Conservation (phyloP, 2,113 vertebrate species). For the Dicrurus megarhynchus region DNA sequence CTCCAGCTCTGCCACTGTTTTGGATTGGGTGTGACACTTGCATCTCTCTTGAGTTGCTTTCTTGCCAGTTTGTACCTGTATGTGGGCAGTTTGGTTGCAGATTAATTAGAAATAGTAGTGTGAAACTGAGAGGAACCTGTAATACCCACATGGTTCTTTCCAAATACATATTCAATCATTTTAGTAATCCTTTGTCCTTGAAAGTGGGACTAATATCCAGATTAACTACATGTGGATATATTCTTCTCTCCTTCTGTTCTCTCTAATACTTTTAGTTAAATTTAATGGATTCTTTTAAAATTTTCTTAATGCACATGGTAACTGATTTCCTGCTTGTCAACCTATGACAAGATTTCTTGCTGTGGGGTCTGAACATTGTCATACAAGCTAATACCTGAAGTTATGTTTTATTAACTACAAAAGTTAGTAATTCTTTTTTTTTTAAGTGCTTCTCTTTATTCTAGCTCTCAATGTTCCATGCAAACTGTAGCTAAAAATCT, state of each 20-base stretch:
- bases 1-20: neutral
- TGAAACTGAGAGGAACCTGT: neutral
- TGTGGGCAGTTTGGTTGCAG: neutral
- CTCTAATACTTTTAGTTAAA: neutral
- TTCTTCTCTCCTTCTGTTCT: neutral
- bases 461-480: neutral
- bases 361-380: neutral
- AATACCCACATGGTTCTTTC: neutral
- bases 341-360: neutral
- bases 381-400: neutral
- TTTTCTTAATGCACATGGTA: neutral
- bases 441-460: neutral
- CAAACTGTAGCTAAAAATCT: constrained; percentile 17
- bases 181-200: neutral
- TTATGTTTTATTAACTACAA: neutral
- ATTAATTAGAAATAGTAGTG: neutral
- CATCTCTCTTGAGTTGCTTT: neutral
- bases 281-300: neutral
- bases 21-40: neutral
- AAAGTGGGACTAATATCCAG: neutral
- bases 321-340: neutral
- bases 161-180: neutral
- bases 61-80: neutral
- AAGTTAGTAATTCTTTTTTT: neutral
- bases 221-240: neutral